Base-by-base conservation (phyloP, 1,140 invertebrate genomes). In the Potamilus streckersoni region DNA sequence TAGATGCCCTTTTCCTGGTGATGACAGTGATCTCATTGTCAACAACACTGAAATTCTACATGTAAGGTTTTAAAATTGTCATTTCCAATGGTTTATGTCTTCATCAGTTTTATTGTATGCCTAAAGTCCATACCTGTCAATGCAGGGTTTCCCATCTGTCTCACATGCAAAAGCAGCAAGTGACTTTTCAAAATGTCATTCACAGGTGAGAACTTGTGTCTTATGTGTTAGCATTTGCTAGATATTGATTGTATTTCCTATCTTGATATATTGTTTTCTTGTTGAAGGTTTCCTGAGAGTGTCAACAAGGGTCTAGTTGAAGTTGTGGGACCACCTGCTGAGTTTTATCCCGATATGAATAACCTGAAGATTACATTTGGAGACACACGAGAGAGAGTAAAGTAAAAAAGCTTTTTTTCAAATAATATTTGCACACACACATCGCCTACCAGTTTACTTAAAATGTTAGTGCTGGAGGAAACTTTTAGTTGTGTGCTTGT, bases 341-440 rank as follows among this genome's bases (percentile, higher is more conserved):
- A 93, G 1, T 99, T 96, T 86, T 99, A 99, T 90, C 97, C 97
- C 0, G 93, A 98, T 88, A 93, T 98, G 71, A 77, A 89, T 68
- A 82, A 87, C 65, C 91, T 95, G 57, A 93, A 93, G 60, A 91
- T 93, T 31, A 97, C 96, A 1, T 91, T 98, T 6, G 96, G 96
- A 0, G 97, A 98, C 90, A 93, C 96, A 6, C 91, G 93, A 74
- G 96, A 98, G 84, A 92, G 97, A 49, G 95, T 98, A 27, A 91
- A 87, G 91, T 91, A 79, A 82, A 85, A 79, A 6, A 14, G n/a
- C 27, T 62, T 49, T 31, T 31, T 55, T 38, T 58, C 64, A 27
- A 1, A 16, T 8, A 27, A 63, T 69, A 11, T 12, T 75, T 69
- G 27, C 70, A 27, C 49, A 65, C 49, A 65, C 55, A 66, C 12